Conservation (phyloP, 2,888 invertebrate species). For the Rhimphoctona megacephalus region DNA sequence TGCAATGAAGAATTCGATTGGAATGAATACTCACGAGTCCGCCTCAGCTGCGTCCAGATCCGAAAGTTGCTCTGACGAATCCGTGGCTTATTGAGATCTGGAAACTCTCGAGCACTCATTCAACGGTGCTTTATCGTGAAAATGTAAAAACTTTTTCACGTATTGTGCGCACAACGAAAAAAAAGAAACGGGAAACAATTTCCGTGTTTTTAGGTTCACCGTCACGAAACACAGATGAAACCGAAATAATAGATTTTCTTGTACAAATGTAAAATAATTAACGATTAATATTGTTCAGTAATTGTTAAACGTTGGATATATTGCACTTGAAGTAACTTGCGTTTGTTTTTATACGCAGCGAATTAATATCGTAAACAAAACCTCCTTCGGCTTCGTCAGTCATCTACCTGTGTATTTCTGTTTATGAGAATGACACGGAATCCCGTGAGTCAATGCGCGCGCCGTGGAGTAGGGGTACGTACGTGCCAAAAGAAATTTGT, state of each 20-base stretch:
- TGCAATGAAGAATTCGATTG: not conserved
- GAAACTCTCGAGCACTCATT: conserved; percentile 48
- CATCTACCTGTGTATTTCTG: conserved; percentile 39
- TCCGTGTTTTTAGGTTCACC: not conserved
- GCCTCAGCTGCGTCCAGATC: conserved; percentile 65
- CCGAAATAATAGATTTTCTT: not conserved
- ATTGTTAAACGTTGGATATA: conserved; percentile 11
- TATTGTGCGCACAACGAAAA: not conserved
- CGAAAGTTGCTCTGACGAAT: conserved; percentile 67
- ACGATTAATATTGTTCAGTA: conserved; percentile 5
- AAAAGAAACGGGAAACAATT: not conserved
- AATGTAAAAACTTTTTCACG: conserved; percentile 24
- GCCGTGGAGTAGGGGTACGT: not conserved
- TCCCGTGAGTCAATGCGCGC: conserved; percentile 42
- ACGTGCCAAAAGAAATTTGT: not conserved
- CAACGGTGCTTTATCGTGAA: conserved; percentile 53
- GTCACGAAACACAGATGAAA: conserved; percentile 2
- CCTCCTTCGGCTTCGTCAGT: conserved; percentile 37
- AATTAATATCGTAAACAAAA: conserved; percentile 61
- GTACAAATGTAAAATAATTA: not conserved
- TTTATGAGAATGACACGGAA: conserved; percentile 50
- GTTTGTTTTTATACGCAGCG: conserved; percentile 24
- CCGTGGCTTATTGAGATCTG: conserved; percentile 57
- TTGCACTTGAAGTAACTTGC: conserved; percentile 7
- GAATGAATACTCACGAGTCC: conserved; percentile 62